Conservation (phyloP, 2,888 invertebrate genomes). For the Stramonita haemastoma region DNA sequence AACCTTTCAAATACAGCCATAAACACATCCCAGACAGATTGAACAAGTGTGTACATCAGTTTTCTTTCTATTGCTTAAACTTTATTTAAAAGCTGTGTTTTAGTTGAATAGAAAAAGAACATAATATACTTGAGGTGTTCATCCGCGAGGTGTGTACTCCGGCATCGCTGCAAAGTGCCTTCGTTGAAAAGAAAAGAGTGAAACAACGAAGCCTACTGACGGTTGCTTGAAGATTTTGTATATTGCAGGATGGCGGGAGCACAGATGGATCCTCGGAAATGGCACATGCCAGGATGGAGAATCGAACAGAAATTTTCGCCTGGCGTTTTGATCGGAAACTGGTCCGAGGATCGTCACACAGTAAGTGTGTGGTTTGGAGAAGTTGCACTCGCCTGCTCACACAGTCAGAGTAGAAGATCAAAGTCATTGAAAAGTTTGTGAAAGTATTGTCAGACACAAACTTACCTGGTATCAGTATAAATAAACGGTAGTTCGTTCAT, state of each 20-base stretch:
- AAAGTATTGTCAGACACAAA: too few relatives aligned
- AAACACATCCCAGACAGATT: too few relatives aligned
- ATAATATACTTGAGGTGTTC: not conserved
- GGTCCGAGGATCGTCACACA: slow-evolving; percentile 72
- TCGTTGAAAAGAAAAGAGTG: slow-evolving; percentile 13
- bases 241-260: slow-evolving; percentile 53
- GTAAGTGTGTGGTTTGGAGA: slow-evolving; percentile 56
- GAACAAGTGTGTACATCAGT: not conserved
- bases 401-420: not conserved
- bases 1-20: not conserved
- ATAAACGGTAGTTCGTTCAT: too few relatives aligned
- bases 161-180: not conserved
- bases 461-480: too few relatives aligned
- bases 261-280: slow-evolving; percentile 64
- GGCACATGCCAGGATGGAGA: slow-evolving; percentile 74
- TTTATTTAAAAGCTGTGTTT: not conserved
- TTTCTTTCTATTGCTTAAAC: not conserved
- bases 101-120: not conserved
- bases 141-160: not conserved
- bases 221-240: not conserved
- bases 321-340: slow-evolving; percentile 76
- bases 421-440: too few relatives aligned
- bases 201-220: slow-evolving; percentile 26
- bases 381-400: not conserved
- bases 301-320: slow-evolving; percentile 73